A percentile compares a stretch with the other conserved stretches of the same genome.
Evolutionary conservation across 2,113 vertebrate genomes (phyloP).

Genomic region (Notechis scutatus): DNA sequence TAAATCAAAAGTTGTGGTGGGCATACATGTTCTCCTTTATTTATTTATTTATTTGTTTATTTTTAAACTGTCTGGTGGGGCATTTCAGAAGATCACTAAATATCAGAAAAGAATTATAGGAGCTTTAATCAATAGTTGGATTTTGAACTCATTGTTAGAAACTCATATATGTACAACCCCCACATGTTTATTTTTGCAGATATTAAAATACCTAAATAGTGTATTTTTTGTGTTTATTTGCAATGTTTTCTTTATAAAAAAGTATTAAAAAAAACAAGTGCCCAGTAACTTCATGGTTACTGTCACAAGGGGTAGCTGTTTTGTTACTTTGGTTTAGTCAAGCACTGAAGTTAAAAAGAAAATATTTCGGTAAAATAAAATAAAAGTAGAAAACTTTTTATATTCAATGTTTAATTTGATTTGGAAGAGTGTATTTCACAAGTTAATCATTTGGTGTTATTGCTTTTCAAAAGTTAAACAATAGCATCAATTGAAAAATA

Average conservation of each 20-base stretch:
- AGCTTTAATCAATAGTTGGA: not conserved
- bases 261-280: not conserved
- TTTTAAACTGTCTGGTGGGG: not conserved
- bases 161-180: not conserved
- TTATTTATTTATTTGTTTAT: too few species aligned
- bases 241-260: not conserved
- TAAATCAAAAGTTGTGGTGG: not conserved
- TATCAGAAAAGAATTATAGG: not conserved
- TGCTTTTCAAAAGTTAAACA: not conserved
- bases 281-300: not conserved
- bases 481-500: not conserved
- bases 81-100: not conserved
- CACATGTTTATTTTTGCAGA: not conserved
- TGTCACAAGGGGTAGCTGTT: not conserved
- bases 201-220: not conserved
- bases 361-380: slow-evolving; percentile 5
- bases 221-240: not conserved
- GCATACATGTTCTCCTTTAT: not conserved
- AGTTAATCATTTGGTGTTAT: not conserved
- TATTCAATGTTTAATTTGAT: not conserved
- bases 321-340: not conserved
- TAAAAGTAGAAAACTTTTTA: not conserved
- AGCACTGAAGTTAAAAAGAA: not conserved
- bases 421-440: not conserved
- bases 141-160: not conserved